Evolutionary conservation across 2,113 vertebrate genomes (phyloP), one percentile per base, ranked within the genome.

Genomic region (Elephantulus edwardii): DNA sequence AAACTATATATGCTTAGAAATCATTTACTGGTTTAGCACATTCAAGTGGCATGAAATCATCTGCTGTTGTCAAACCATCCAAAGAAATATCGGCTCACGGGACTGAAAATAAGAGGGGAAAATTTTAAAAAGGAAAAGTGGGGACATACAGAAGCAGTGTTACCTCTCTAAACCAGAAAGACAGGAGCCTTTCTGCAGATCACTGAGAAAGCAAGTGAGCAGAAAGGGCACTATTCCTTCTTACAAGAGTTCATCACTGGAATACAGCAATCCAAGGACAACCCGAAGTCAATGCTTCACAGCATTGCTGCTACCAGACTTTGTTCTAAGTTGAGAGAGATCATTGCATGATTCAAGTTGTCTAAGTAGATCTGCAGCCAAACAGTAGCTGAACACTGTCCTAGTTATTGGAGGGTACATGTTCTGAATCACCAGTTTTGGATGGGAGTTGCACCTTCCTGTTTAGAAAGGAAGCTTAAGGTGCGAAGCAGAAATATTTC

Each of bases 131-230:
- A 44, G 42, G 40, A 93, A 91, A 79, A 40, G 78, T 76, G 12
- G 52, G 76, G 75, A 84, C 52, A 92, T 71, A 81, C 56, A 83
- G 95, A 96, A 86, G 75, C 76, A 56, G n/a, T n/a, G n/a, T n/a
- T n/a, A 89, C 44, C 35, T 94, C 40, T 71, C 46, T 95, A 75
- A 75, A 66, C 9, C n/a, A 11, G 74, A 91, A 95, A 96, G 87
- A 84, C 38, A 74, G 38, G 62, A 30, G 3, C 1, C 0, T 56
- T 77, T 89, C 79, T 22, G 48, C n/a, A 91, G 62, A 84, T 89
- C 77, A 75, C 40, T 78, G 84, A 89, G 87, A 94, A 94, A 89
- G 12, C 9, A 84, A 90, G 87, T 92, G 93, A 90, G 10, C 8
- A 80, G 64, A 77, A 72, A 48, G 17, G 8, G 8, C 12, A n/a